Percentiles rank a stretch among this genome's conserved stretches.
Evolutionary conservation across 2,888 invertebrate genomes (phyloP).

Genomic region (Patella ulyssiponensis): DNA sequence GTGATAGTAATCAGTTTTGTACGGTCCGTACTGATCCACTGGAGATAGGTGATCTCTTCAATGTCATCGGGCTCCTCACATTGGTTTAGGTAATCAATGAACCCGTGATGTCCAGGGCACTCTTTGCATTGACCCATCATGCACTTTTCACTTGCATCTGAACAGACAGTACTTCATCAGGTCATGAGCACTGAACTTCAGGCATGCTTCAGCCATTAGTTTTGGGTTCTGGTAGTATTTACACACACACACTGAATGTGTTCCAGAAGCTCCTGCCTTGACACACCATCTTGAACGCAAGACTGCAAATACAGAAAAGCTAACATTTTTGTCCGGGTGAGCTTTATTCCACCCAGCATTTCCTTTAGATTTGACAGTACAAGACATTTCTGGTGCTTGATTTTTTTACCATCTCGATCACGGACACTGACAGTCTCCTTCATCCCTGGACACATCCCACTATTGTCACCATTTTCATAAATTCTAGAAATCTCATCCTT

Average conservation of each 20-base stretch:
- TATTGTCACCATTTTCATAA: no score
- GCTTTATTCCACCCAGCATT: no score
- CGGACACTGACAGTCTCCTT: no score
- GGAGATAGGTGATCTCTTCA: not conserved
- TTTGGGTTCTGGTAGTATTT: not conserved
- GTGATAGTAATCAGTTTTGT: not conserved
- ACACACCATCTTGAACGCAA: no score
- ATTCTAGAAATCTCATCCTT: no score
- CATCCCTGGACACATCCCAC: no score
- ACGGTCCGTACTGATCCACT: constrained; percentile 13
- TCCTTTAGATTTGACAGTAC: no score
- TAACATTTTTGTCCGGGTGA: no score
- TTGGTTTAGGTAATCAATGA: constrained; percentile 8
- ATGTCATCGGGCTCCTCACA: constrained; percentile 12
- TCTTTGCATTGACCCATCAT: constrained; percentile 7
- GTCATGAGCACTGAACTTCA: not conserved
- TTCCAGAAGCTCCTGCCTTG: not conserved
- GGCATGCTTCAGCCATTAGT: constrained; percentile 8
- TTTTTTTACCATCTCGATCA: no score
- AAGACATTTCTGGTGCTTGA: no score
- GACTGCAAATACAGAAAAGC: no score
- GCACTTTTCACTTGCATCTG: not conserved
- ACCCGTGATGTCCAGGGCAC: constrained; percentile 6
- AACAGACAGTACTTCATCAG: constrained; percentile 5
- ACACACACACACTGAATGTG: not conserved